Evolutionary conservation across 2,113 vertebrate genomes (phyloP).

Genomic region (Pungitius pungitius): DNA sequence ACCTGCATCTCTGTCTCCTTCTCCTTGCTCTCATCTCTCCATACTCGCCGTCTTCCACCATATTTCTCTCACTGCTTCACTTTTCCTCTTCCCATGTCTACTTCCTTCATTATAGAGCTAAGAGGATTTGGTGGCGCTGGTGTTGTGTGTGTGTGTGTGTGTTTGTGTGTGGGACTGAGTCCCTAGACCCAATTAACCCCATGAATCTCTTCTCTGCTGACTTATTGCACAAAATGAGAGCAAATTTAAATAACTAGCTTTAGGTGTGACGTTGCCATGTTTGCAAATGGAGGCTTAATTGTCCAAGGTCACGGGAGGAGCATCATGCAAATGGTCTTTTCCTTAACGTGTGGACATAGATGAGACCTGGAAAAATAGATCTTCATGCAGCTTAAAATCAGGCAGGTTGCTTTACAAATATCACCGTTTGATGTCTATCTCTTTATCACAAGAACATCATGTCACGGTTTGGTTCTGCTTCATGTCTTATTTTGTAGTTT

Average conservation of each 20-base stretch:
- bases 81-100: constrained; percentile 43
- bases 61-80: constrained; percentile 29
- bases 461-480: no score
- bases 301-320: constrained; percentile 16
- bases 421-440: constrained; percentile 39
- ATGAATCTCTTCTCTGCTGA: constrained; percentile 61
- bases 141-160: constrained; percentile 39
- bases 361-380: constrained; percentile 47
- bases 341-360: constrained; percentile 37
- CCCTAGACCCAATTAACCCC: constrained; percentile 76
- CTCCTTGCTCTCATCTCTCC: constrained; percentile 41
- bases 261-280: constrained; percentile 37
- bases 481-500: no score
- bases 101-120: constrained; percentile 77
- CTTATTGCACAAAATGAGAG: constrained; percentile 63
- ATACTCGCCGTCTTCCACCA: constrained; percentile 15
- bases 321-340: constrained; percentile 10
- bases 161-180: constrained; percentile 44
- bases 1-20: constrained; percentile 64
- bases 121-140: constrained; percentile 72
- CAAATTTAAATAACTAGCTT: constrained; percentile 58
- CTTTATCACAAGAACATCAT: constrained; percentile 32
- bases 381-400: constrained; percentile 22
- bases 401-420: constrained; percentile 25
- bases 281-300: constrained; percentile 48